Evolutionary conservation across 2,797 vertebrate species (phyloP).

Genomic region (Leptodactylus fallax): DNA sequence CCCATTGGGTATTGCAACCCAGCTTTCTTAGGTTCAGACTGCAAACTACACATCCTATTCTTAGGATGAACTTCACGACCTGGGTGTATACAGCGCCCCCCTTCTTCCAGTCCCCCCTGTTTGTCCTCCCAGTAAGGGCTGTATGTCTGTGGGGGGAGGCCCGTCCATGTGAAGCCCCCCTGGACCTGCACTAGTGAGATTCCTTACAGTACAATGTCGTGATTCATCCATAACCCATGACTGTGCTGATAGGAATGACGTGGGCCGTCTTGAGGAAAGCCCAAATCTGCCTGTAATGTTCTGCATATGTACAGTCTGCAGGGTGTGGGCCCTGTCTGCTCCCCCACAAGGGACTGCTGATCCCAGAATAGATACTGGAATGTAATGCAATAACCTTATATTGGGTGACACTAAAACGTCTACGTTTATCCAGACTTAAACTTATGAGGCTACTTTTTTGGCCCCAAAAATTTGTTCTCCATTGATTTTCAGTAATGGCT

Average conservation of each 20-base stretch:
- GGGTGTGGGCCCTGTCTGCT: constrained; percentile 12
- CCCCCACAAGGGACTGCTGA: neutral
- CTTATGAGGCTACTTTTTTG: too few species aligned
- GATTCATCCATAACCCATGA: constrained; percentile 37
- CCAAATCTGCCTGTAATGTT: constrained; percentile 34
- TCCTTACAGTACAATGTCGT: constrained; percentile 39
- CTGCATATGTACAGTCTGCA: neutral
- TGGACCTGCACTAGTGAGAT: constrained; percentile 17
- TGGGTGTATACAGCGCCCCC: neutral
- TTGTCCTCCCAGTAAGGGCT: neutral
- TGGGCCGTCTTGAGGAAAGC: constrained; percentile 25
- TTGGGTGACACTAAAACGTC: too few species aligned
- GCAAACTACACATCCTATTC: too few species aligned
- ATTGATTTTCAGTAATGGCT: too few species aligned
- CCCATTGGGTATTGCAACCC: neutral
- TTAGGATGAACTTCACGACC: neutral
- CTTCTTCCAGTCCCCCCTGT: neutral
- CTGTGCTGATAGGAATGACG: constrained; percentile 51
- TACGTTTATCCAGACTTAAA: too few species aligned
- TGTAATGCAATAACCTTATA: neutral
- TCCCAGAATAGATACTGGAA: neutral
- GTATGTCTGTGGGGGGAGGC: neutral
- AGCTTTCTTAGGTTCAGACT: neutral
- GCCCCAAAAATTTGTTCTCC: too few species aligned
- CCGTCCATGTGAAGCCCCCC: neutral